Base-by-base conservation (phyloP, 2,888 invertebrate species). In the Syrista parreyssii region DNA sequence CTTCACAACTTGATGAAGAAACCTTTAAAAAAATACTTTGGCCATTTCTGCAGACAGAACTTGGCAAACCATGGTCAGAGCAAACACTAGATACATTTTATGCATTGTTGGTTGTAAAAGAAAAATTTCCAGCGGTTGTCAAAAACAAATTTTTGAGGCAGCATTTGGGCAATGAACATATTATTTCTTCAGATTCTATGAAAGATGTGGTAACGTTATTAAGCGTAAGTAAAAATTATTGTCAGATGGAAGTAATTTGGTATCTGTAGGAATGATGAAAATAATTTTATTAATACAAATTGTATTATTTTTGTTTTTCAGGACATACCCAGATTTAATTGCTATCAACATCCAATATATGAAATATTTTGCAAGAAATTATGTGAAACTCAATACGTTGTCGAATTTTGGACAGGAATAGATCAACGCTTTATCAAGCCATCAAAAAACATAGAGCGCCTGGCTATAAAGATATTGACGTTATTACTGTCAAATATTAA, bases 71-170 rank as follows among this genome's bases (percentile, higher is more conserved):
- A 12, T 93, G 95, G 91, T 89, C 92, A 23, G 94, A 95, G 76
- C 95, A 95, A 84, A 93, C 92, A 36, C 90, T 96, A 32, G 95
- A 96, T 88, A 93, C 94, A 3, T 91, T 96, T 9, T 94, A 95
- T 87, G 93, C 94, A 77, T 89, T 96, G 6, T 89, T 95, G 82
- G 85, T 92, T 36, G 86, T 92, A 23, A 89, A 89, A 76, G 86
- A 89, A n/a, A 92, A 92, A 80, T 93, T 92, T 89, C 93, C 94
- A 1, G 86, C 86, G 4, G 83, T 93, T 6, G 91, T 94, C 68
- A 93, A 93, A 23, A 92, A 92, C 4, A 92, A 93, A 83, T 92
- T 92, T 84, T 84, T 95, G 1, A 93, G 93, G 82, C 93, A 94
- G 84, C 88, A 93, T 75, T 92, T 95, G 78, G 94, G 94, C 23